A percentile compares a stretch with the other conserved stretches of the same genome.
phyloP scores from a whole-genome alignment of 2,113 vertebrate genomes.

The Lethenteron reissneri region DNA sequence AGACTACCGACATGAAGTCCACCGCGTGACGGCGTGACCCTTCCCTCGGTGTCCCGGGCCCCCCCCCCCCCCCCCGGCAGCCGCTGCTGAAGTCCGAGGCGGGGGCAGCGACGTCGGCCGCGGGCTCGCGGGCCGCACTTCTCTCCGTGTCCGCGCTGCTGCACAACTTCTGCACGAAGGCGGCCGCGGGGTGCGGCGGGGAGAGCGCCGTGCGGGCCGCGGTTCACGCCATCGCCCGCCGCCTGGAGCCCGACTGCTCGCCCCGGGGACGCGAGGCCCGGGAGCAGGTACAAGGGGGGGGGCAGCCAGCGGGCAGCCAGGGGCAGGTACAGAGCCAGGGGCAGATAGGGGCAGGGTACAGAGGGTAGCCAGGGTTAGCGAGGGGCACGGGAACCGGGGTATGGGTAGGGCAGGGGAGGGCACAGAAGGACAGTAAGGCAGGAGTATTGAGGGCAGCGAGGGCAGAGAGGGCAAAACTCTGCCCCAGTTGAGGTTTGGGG shows the following conservation, averaged over 20 bases:
- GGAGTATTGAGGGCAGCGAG: background rate
- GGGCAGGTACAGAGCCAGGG: no score
- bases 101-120: no score
- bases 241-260: conserved; percentile 22
- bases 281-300: conserved; percentile 12
- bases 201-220: conserved; percentile 30
- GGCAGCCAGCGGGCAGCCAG: no score
- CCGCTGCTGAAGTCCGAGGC: no score
- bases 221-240: conserved; percentile 22
- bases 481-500: no score
- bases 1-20: no score
- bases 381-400: no score
- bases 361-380: no score
- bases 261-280: conserved; percentile 12
- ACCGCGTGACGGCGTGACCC: no score
- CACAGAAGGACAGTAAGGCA: background rate
- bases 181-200: conserved; percentile 18
- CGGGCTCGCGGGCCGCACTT: conserved; percentile 17
- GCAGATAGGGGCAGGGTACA: no score
- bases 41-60: no score
- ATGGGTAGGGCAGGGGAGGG: background rate
- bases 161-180: conserved; percentile 30
- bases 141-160: conserved; percentile 34
- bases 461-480: background rate
- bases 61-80: no score